Evolutionary conservation across 2,113 vertebrate genomes (phyloP).

Genomic region (Mormyrus iriodes): DNA sequence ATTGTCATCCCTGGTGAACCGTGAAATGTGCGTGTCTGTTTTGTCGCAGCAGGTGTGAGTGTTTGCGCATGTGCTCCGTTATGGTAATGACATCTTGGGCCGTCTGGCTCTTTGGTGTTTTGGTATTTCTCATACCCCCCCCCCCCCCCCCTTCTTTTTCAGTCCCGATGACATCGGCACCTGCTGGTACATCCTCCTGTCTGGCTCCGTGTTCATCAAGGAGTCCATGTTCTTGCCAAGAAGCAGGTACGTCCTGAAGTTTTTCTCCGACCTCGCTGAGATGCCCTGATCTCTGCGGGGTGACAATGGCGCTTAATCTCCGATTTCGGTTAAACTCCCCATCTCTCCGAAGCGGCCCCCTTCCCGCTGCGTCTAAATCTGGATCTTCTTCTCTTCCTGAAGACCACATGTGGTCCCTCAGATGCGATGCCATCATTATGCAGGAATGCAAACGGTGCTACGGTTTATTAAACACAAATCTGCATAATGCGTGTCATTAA

Average conservation of each 20-base stretch:
- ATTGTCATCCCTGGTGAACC: neutral
- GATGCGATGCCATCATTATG: neutral
- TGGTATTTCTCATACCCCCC: neutral
- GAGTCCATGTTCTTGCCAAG: constrained; percentile 86
- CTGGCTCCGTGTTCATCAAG: constrained; percentile 84
- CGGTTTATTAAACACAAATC: neutral
- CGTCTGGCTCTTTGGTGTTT: neutral
- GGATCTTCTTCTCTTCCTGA: neutral
- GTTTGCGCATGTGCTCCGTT: neutral
- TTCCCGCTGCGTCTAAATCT: neutral
- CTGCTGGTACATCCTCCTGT: constrained; percentile 85
- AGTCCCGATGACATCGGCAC: constrained; percentile 76
- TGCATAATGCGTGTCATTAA: neutral
- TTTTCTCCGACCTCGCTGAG: neutral
- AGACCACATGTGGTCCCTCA: neutral
- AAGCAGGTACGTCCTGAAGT: constrained; percentile 58
- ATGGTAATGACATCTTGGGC: neutral
- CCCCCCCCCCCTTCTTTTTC: neutral
- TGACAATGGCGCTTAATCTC: neutral
- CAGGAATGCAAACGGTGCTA: neutral
- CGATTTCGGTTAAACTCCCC: neutral
- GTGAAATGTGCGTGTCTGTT: neutral
- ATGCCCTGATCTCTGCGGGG: neutral
- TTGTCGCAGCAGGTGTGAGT: neutral
- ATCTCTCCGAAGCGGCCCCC: neutral